A percentile compares a stretch with the other conserved stretches of the same genome.
These are phyloP conservation scores for Pandion haliaetus DNA, from an alignment of 2,113 vertebrate species.

Conservation along the genomic window DNA sequence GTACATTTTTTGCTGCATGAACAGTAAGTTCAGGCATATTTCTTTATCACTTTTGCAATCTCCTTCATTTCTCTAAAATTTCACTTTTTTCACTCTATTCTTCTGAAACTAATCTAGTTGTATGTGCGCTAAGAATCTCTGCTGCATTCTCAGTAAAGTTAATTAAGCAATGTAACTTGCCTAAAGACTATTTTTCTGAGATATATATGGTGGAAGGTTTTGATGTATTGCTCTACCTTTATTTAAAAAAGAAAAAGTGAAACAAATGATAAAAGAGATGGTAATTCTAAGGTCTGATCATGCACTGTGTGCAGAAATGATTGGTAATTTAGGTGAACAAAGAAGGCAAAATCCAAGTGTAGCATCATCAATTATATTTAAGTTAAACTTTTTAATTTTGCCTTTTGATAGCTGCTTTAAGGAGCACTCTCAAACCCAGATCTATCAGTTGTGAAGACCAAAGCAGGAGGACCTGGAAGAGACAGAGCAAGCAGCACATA, in stretches of 20 bases:
- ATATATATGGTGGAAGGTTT: neutral
- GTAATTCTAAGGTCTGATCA: neutral
- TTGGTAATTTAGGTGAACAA: neutral
- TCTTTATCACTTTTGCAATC: neutral
- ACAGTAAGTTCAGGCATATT: neutral
- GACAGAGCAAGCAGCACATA: neutral
- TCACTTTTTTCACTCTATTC: neutral
- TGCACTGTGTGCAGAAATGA: neutral
- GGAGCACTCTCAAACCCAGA: neutral
- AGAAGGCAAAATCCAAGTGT: neutral
- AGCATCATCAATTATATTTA: neutral
- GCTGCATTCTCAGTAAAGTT: neutral
- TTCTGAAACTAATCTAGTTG: neutral
- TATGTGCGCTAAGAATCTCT: neutral
- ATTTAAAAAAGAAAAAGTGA: neutral
- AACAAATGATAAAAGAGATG: neutral
- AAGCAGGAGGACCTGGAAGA: neutral
- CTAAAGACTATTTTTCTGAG: neutral
- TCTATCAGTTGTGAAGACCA: neutral
- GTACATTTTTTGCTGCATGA: neutral
- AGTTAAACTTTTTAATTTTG: neutral
- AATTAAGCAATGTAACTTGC: neutral
- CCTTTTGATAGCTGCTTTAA: neutral
- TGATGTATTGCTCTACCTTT: neutral
- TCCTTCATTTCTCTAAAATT: neutral